Evolutionary conservation across 1,140 invertebrate species (phyloP).

Genomic region (Condylostylus longicornis): DNA sequence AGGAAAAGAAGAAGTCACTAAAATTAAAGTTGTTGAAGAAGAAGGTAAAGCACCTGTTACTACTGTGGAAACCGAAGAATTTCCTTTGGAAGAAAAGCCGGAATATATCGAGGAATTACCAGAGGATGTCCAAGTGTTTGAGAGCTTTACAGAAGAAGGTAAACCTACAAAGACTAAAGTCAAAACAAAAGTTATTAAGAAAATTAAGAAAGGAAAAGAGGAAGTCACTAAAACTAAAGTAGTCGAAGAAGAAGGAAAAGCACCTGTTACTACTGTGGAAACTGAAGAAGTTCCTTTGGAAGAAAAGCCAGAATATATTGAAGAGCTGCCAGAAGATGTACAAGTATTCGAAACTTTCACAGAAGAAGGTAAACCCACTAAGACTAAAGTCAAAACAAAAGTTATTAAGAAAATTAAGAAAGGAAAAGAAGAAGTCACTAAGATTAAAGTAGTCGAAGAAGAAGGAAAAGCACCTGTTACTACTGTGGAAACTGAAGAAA

Average conservation of each 20-base stretch:
- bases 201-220: constrained; percentile 20
- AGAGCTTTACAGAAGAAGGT: constrained; percentile 9
- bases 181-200: constrained; percentile 18
- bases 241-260: constrained; percentile 28
- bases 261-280: constrained; percentile 19
- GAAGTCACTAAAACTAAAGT: constrained; percentile 26
- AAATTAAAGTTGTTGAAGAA: constrained; percentile 20
- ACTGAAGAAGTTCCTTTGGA: constrained; percentile 9
- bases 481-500: constrained; percentile 13
- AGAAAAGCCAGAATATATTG: constrained; percentile 5
- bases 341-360: constrained; percentile 6
- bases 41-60: constrained; percentile 17
- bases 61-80: constrained; percentile 14
- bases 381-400: constrained; percentile 21
- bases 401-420: constrained; percentile 18
- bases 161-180: constrained; percentile 7
- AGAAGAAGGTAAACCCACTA: constrained; percentile 14
- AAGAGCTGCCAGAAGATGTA: constrained; percentile 7
- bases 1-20: constrained; percentile 12
- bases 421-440: constrained; percentile 18
- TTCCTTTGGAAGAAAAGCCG: constrained; percentile 14
- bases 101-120: constrained; percentile 6
- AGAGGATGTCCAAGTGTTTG: constrained; percentile 6
- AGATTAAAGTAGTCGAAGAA: constrained; percentile 22
- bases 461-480: constrained; percentile 20